phyloP scores from a whole-genome alignment of 2,888 invertebrate species.

The Marronus borbonicus region DNA sequence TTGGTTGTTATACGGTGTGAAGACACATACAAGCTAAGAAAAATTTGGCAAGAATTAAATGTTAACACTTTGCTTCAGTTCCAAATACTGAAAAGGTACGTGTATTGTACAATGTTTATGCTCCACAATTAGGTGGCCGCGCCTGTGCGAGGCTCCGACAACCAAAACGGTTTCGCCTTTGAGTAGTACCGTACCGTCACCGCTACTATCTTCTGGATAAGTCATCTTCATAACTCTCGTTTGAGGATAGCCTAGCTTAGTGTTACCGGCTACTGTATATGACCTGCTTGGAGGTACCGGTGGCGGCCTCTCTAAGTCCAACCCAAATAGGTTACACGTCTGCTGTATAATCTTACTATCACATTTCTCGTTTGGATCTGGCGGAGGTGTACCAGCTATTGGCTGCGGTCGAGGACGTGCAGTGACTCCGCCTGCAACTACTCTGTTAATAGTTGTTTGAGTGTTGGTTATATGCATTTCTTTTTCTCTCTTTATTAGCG shows the following conservation, averaged over 20 bases:
- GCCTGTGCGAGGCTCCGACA: constrained; percentile 87
- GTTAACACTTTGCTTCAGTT: constrained; percentile 75
- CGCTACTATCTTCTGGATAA: constrained; percentile 77
- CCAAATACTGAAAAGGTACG: constrained; percentile 88
- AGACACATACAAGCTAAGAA: constrained; percentile 43
- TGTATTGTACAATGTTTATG: constrained; percentile 80
- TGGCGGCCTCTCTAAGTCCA: constrained; percentile 93
- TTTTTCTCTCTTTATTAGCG: constrained; percentile 71
- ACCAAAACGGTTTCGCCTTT: constrained; percentile 92
- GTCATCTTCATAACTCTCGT: constrained; percentile 92
- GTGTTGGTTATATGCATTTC: constrained; percentile 57
- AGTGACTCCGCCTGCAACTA: constrained; percentile 69
- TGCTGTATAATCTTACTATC: constrained; percentile 92
- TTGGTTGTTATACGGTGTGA: constrained; percentile 16
- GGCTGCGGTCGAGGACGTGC: constrained; percentile 90
- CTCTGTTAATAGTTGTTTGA: constrained; percentile 56
- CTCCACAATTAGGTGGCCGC: constrained; percentile 92
- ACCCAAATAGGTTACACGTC: constrained; percentile 90
- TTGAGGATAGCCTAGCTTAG: constrained; percentile 94
- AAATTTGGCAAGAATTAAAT: constrained; percentile 63
- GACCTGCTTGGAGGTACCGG: constrained; percentile 92
- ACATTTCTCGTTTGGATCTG: constrained; percentile 87
- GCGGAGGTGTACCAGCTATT: constrained; percentile 90
- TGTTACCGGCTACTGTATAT: constrained; percentile 92
- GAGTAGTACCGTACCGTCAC: constrained; percentile 77